phyloP scores from a whole-genome alignment of 2,888 invertebrate genomes.

The Polietes domitor region DNA sequence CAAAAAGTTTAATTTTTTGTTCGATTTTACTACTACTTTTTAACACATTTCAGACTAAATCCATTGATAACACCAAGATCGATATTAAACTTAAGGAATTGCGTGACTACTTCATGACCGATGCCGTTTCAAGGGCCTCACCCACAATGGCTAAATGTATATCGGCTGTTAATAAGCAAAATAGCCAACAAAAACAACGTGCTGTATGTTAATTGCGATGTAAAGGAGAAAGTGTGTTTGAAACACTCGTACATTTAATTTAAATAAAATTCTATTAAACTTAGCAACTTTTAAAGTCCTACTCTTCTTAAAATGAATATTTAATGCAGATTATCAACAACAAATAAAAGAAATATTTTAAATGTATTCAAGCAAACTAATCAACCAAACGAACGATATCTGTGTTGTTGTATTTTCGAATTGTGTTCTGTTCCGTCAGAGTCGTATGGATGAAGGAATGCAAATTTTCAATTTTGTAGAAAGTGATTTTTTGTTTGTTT shows the following conservation, averaged over 20 bases:
- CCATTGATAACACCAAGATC: conserved; percentile 83
- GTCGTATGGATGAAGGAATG: neutral
- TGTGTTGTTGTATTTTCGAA: conserved; percentile 1
- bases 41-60: conserved; percentile 80
- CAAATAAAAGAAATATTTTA: neutral
- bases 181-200: conserved; percentile 69
- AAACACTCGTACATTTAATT: conserved; percentile 41
- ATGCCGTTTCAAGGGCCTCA: conserved; percentile 96
- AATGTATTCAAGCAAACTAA: neutral
- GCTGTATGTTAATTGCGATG: conserved; percentile 70
- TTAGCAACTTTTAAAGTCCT: conserved; percentile 47
- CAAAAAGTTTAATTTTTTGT: neutral
- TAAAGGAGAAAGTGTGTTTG: conserved; percentile 41
- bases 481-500: conserved; percentile 11
- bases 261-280: conserved; percentile 39
- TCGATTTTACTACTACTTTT: conserved; percentile 3
- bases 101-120: conserved; percentile 97
- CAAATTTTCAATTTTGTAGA: neutral
- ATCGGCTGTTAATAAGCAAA: conserved; percentile 89
- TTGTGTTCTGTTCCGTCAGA: neutral
- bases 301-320: conserved; percentile 22
- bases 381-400: neutral
- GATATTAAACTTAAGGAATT: conserved; percentile 89
- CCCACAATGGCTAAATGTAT: conserved; percentile 99
- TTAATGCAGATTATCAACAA: conserved; percentile 8